phyloP scores from a whole-genome alignment of 1,140 invertebrate species.

The Brachionus rubens region DNA sequence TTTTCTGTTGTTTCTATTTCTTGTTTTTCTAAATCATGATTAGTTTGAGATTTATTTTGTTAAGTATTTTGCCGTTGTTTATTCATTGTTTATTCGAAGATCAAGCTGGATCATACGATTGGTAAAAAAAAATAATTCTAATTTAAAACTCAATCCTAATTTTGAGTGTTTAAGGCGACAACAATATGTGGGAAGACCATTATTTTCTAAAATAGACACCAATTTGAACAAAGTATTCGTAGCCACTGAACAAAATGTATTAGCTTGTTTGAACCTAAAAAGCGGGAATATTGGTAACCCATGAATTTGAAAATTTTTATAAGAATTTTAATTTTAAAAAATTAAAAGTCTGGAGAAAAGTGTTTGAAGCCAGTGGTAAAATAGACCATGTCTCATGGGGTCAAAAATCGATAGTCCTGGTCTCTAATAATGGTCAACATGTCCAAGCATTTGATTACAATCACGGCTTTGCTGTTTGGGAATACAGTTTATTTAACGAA shows the following conservation, averaged over 20 bases:
- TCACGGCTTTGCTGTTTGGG: slow-evolving; percentile 33
- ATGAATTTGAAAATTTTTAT: background rate
- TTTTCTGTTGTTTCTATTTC: background rate
- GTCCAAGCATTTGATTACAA: slow-evolving; percentile 28
- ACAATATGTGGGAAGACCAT: slow-evolving; percentile 26
- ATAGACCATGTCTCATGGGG: slow-evolving; percentile 21
- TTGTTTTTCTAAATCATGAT: background rate
- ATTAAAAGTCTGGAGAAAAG: slow-evolving; percentile 19
- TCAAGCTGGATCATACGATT: slow-evolving; percentile 25
- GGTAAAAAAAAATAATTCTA: background rate
- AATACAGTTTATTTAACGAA: slow-evolving; percentile 1
- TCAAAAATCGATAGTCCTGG: slow-evolving; percentile 9
- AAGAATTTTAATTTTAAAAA: background rate
- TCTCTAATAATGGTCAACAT: background rate
- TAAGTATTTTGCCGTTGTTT: slow-evolving; percentile 5
- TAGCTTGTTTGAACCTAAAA: slow-evolving; percentile 24
- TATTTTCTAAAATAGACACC: background rate
- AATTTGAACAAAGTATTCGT: background rate
- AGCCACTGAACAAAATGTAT: slow-evolving; percentile 15
- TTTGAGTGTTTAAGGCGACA: slow-evolving; percentile 17
- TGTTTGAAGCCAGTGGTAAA: slow-evolving; percentile 34
- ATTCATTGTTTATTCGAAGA: slow-evolving; percentile 8
- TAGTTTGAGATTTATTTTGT: slow-evolving; percentile 27
- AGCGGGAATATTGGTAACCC: slow-evolving; percentile 32
- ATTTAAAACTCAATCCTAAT: background rate